These are phyloP conservation scores for Tineola bisselliella DNA, from an alignment of 2,888 invertebrate genomes.

Conservation along the genomic window DNA sequence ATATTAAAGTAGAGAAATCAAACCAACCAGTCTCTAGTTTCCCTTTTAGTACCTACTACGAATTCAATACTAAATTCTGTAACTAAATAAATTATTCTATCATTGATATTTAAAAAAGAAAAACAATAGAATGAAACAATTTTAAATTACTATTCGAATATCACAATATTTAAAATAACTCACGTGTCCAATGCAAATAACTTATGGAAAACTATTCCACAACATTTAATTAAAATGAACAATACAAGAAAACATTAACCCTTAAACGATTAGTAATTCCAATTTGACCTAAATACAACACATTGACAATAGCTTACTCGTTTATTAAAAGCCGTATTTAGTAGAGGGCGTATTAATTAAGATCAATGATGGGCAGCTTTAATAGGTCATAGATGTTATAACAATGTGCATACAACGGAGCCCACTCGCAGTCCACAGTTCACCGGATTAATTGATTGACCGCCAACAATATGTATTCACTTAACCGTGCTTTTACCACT, in stretches of 20 bases:
- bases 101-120: too few species aligned
- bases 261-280: neutral
- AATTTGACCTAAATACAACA: constrained; percentile 2
- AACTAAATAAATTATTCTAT: too few species aligned
- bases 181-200: too few species aligned
- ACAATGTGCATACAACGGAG: neutral
- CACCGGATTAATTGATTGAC: constrained; percentile 12
- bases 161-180: too few species aligned
- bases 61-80: too few species aligned
- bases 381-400: constrained; percentile 15
- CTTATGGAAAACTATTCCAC: too few species aligned
- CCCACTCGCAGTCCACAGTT: neutral
- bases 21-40: neutral
- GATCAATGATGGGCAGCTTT: constrained; percentile 16
- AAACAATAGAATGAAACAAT: too few species aligned
- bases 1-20: neutral
- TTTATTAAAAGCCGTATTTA: constrained; percentile 13
- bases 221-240: too few species aligned
- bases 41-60: too few species aligned
- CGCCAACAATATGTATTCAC: constrained; percentile 6
- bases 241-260: neutral
- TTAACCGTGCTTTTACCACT: constrained; percentile 4
- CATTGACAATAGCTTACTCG: constrained; percentile 6
- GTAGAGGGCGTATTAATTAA: constrained; percentile 20
- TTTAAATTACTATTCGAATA: too few species aligned